Evolutionary conservation across 2,797 vertebrate genomes (phyloP).

Genomic region (Megalops cyprinoides): DNA sequence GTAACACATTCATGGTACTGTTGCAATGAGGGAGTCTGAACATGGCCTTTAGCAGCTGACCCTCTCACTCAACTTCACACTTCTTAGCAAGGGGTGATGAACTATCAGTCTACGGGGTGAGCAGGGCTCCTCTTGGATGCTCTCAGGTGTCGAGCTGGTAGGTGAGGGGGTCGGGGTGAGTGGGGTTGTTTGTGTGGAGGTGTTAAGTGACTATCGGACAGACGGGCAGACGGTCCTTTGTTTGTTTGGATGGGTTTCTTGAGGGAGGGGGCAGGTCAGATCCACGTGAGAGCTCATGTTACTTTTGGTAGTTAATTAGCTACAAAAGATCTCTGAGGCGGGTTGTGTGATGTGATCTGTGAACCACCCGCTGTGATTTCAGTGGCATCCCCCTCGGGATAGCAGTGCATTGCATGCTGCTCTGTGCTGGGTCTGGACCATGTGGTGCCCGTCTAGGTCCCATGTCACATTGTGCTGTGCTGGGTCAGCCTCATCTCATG

Average conservation of each 20-base stretch:
- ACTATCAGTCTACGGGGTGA: background rate
- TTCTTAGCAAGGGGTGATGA: background rate
- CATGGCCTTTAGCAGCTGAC: constrained; percentile 5
- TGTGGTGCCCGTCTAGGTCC: background rate
- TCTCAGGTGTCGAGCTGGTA: too few relatives aligned
- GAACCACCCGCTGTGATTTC: too few relatives aligned
- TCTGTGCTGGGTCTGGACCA: background rate
- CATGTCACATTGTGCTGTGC: background rate
- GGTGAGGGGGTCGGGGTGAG: too few relatives aligned
- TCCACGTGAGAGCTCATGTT: too few relatives aligned
- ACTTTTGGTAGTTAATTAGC: background rate
- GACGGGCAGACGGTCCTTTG: too few relatives aligned
- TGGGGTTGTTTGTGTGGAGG: too few relatives aligned
- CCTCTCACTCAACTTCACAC: constrained; percentile 12
- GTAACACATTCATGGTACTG: too few relatives aligned
- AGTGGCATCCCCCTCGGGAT: background rate
- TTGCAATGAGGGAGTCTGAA: too few relatives aligned
- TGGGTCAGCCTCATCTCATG: background rate
- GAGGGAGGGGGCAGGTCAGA: too few relatives aligned
- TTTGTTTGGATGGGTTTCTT: too few relatives aligned
- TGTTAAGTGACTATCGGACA: too few relatives aligned
- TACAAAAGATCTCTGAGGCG: background rate
- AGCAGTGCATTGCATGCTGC: background rate
- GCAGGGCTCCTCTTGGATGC: background rate
- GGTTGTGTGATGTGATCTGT: background rate